These are phyloP conservation scores for Operophtera brumata DNA, from an alignment of 2,888 invertebrate genomes.

Conservation along the genomic window DNA sequence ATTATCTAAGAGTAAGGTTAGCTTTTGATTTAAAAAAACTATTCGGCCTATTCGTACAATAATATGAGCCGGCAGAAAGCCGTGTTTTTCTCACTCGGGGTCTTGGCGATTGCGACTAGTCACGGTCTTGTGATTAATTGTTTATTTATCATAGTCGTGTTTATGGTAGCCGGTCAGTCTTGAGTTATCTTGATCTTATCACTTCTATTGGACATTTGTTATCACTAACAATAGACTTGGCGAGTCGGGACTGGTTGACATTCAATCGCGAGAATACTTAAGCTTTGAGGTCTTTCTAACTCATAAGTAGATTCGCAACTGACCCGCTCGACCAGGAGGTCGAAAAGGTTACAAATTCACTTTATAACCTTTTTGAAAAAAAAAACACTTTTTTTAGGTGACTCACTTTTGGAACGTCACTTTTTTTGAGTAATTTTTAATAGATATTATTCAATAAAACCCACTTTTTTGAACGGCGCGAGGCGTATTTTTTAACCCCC, in stretches of 20 bases:
- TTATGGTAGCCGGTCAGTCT: slow-evolving; percentile 1
- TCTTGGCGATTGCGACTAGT: background rate
- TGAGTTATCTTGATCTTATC: slow-evolving; percentile 34
- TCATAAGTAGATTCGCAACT: background rate
- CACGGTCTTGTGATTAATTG: slow-evolving; percentile 13
- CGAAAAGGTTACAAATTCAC: background rate
- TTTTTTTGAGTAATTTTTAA: no score
- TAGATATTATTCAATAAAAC: no score
- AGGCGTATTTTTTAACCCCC: no score
- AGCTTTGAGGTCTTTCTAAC: slow-evolving; percentile 1
- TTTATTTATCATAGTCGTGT: slow-evolving; percentile 18
- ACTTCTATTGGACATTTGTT: slow-evolving; percentile 40
- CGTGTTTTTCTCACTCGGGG: no score
- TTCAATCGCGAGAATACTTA: slow-evolving; percentile 12
- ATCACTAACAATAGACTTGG: slow-evolving; percentile 33
- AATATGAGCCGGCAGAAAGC: no score
- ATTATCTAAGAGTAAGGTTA: no score
- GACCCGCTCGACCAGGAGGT: slow-evolving; percentile 11
- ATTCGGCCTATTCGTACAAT: no score
- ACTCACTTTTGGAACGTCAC: no score
- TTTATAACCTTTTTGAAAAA: no score
- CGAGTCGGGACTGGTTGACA: slow-evolving; percentile 28
- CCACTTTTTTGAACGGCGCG: no score
- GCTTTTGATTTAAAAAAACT: no score
- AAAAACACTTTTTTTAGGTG: no score